Evolutionary conservation across 37 sponge, comb jelly and placozoan genomes (phyloP), one percentile per base, ranked within the genome.

Genomic region (Theonella swinhoei): DNA sequence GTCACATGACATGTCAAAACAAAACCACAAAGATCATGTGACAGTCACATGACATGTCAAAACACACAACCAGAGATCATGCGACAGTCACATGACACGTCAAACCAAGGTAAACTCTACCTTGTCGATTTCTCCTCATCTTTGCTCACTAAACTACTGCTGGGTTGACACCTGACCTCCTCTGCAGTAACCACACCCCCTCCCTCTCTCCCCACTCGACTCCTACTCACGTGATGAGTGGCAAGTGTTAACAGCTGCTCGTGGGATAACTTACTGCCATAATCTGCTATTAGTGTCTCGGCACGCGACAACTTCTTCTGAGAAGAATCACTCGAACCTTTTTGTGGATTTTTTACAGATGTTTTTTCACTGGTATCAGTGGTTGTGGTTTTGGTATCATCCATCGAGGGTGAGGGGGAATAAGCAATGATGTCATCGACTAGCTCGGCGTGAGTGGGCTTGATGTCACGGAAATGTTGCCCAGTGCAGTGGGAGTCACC

Each of bases 381-480:
- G 9, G 34, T 33, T 23, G 31, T 23, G n/a, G n/a, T 7, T 66
- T 29, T 66, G 28, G 38, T 72, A 36, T 33, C 4, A 7, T 39
- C 31, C n/a, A 20, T 22, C 7, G 76, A 65, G 25, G 70, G 47
- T 0, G 82, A 24, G 19, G 88, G 76, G 34, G 43, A 29, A 37
- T 87, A 87, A 26, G 74, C 64, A 32, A 80, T 3, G n/a, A 88
- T 20, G 41, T 88, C 88, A 9, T 66, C 38, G 8, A 75, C 64
- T 43, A 88, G 37, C 39, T 88, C 82, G 47, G 80, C 76, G 22
- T 43, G 65, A 17, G 62, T 41, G 39, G 75, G 68, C 1, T 5
- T 34, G 34, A 88, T 39, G 37, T 88, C 88, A 4, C 69, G 40
- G 23, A 80, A 33, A 32, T 88, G 88, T 42, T 88, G 88, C 17